Evolutionary conservation across 1,140 invertebrate species (phyloP).

Genomic region (Ceratina calcarata): DNA sequence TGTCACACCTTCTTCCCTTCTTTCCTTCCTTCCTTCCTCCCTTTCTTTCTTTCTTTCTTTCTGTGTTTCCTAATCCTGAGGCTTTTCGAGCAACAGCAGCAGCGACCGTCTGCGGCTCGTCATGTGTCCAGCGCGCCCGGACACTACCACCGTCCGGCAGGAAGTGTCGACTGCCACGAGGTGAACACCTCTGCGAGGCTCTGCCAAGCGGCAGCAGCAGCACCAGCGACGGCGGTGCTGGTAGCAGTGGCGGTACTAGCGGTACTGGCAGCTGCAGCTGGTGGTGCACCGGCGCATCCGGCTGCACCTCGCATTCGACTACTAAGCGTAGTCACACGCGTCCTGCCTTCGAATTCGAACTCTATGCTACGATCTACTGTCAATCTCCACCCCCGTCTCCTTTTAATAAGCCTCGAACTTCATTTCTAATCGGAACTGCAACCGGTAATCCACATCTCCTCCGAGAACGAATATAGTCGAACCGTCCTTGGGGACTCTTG

Average conservation of each 20-base stretch:
- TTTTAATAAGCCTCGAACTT: too few relatives aligned
- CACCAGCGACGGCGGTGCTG: slow-evolving; percentile 34
- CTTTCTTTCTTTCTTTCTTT: slow-evolving; percentile 20
- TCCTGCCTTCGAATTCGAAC: too few relatives aligned
- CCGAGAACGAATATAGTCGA: slow-evolving; percentile 6
- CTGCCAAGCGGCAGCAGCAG: slow-evolving; percentile 44
- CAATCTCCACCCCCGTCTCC: background rate
- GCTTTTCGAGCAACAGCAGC: slow-evolving; percentile 36
- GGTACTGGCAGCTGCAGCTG: slow-evolving; percentile 58
- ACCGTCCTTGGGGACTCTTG: slow-evolving; percentile 48
- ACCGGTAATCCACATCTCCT: too few relatives aligned
- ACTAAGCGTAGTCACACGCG: slow-evolving; percentile 12
- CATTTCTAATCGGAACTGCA: background rate
- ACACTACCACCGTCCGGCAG: slow-evolving; percentile 65
- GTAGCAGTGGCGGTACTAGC: slow-evolving; percentile 49
- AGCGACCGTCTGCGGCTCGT: slow-evolving; percentile 43
- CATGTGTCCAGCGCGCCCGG: slow-evolving; percentile 57
- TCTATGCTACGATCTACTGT: background rate
- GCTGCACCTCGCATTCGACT: slow-evolving; percentile 51
- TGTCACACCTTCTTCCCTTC: slow-evolving; percentile 8
- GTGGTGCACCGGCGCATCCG: slow-evolving; percentile 62
- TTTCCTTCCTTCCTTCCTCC: slow-evolving; percentile 18
- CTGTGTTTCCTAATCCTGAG: slow-evolving; percentile 6
- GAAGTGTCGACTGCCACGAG: slow-evolving; percentile 65
- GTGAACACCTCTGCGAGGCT: slow-evolving; percentile 61